Conservation (phyloP, 2,888 invertebrate species). For the Dromius quadrimaculatus region DNA sequence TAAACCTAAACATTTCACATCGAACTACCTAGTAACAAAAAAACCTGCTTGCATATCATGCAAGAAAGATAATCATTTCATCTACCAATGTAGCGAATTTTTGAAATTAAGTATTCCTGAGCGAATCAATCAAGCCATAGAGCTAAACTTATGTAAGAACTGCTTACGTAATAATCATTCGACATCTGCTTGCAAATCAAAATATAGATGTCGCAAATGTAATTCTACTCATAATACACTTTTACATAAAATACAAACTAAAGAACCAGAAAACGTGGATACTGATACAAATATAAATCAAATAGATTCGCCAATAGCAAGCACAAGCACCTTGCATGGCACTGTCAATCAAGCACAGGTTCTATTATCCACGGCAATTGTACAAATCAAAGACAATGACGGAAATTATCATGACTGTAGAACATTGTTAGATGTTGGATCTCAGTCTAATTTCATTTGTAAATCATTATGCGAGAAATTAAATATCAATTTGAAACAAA, state of each 20-base stretch:
- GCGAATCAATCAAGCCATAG: not conserved
- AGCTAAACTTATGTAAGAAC: not conserved
- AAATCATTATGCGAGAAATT: conserved; percentile 3
- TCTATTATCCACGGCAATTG: conserved; percentile 4
- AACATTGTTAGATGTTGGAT: conserved; percentile 33
- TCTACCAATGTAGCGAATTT: conserved; percentile 8
- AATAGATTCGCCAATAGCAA: not conserved
- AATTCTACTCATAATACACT: not conserved
- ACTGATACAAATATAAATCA: not conserved
- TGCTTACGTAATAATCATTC: not conserved
- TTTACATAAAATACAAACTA: not conserved
- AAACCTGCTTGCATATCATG: not conserved
- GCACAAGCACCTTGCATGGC: not conserved
- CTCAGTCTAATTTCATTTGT: conserved; percentile 47
- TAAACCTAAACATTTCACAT: not conserved
- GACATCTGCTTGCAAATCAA: not conserved
- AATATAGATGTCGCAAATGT: not conserved
- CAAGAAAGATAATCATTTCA: not conserved
- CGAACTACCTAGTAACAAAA: not conserved
- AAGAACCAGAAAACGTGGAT: not conserved
- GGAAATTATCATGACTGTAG: conserved; percentile 16
- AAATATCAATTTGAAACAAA: not conserved
- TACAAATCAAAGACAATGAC: conserved; percentile 25
- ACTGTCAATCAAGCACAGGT: conserved; percentile 1
- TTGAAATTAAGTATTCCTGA: not conserved